Evolutionary conservation across 2,888 invertebrate species (phyloP).

Genomic region (Spisula subtruncata): DNA sequence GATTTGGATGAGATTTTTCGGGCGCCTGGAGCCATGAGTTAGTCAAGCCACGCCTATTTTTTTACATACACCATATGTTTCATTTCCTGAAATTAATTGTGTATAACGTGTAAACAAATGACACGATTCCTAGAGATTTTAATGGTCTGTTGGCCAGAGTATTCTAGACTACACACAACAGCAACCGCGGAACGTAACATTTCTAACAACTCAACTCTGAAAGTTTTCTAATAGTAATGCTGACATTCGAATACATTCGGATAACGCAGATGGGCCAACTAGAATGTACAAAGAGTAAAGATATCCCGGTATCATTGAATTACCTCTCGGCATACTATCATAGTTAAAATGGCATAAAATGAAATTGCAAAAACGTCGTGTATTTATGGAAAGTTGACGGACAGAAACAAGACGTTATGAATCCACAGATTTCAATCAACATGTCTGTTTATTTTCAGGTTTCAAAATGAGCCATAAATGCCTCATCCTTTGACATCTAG

Average conservation of each 20-base stretch:
- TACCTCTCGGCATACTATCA: not conserved
- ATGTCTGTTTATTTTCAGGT: constrained; percentile 52
- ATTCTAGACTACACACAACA: not conserved
- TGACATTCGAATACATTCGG: not conserved
- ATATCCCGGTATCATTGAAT: not conserved
- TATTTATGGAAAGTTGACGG: constrained; percentile 28
- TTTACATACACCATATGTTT: constrained; percentile 23
- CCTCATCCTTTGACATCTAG: constrained; percentile 33
- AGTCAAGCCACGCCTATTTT: constrained; percentile 26
- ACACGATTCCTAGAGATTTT: not conserved
- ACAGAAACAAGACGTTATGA: constrained; percentile 45
- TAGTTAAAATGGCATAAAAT: constrained; percentile 32
- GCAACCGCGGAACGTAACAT: not conserved
- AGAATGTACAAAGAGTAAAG: not conserved
- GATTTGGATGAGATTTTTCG: constrained; percentile 23
- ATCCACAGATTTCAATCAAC: constrained; percentile 41
- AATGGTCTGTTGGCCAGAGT: constrained; percentile 22
- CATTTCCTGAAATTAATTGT: constrained; percentile 23
- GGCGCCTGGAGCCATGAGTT: constrained; percentile 28
- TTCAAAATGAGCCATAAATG: constrained; percentile 46
- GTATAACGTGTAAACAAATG: constrained; percentile 22
- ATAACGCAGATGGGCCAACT: not conserved
- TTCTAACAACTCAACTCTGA: not conserved
- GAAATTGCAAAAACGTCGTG: not conserved
- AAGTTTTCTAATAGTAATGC: no score